A percentile compares a stretch with the other conserved stretches of the same genome.
phyloP scores from a whole-genome alignment of 2,113 vertebrate species.

The Anthoscopus minutus region DNA sequence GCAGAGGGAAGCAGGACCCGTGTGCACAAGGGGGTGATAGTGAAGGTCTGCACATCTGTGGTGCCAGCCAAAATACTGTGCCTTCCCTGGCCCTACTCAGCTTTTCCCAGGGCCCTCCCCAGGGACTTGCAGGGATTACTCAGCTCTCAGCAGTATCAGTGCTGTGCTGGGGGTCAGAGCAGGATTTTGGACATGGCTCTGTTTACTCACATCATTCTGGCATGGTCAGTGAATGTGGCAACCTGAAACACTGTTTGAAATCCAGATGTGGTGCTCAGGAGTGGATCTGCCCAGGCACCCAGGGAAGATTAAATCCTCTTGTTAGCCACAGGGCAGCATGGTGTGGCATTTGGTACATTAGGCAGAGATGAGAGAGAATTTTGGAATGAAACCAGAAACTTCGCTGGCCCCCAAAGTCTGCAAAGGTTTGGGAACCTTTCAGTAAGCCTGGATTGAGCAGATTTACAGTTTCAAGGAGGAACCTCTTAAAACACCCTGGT shows the following conservation, averaged over 20 bases:
- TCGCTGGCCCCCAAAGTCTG: background rate
- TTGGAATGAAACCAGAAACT: background rate
- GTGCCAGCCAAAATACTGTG: background rate
- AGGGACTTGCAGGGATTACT: background rate
- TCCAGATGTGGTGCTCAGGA: background rate
- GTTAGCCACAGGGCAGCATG: background rate
- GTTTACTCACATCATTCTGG: background rate
- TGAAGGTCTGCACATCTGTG: background rate
- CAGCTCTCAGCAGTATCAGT: background rate
- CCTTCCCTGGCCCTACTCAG: background rate
- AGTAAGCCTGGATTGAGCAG: background rate
- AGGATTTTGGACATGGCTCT: background rate
- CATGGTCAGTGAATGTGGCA: fast-evolving
- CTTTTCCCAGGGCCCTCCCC: fast-evolving
- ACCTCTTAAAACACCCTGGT: background rate
- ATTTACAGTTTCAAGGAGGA: slow-evolving; percentile 9
- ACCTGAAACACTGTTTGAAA: background rate
- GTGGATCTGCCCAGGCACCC: background rate
- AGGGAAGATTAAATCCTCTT: background rate
- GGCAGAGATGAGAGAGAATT: slow-evolving; percentile 21
- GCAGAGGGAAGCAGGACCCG: background rate
- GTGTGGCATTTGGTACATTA: background rate
- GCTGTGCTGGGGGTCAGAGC: background rate
- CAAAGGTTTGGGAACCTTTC: background rate
- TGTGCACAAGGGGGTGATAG: fast-evolving